A percentile compares a stretch with the other conserved stretches of the same genome.
Evolutionary conservation across 2,113 vertebrate species (phyloP).

Genomic region (Psephotus haematonotus): DNA sequence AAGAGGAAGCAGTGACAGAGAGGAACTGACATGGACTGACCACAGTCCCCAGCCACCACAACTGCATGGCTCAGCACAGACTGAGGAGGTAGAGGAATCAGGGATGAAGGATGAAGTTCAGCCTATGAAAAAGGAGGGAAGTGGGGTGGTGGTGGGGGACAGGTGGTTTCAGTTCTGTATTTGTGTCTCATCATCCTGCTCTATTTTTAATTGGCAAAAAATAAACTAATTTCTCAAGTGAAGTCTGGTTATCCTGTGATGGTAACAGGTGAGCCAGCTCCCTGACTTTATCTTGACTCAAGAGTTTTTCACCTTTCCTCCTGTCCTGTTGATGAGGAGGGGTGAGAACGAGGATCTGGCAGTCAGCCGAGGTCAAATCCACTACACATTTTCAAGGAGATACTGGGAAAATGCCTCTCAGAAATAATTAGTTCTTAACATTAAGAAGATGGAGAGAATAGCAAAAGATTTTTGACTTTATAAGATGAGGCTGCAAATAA

Average conservation of each 20-base stretch:
- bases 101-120: background rate
- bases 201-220: background rate
- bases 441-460: background rate
- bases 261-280: background rate
- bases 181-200: background rate
- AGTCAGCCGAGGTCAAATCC: background rate
- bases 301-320: background rate
- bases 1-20: background rate
- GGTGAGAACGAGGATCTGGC: background rate
- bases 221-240: background rate
- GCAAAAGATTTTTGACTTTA: background rate
- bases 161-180: background rate
- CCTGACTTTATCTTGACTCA: background rate
- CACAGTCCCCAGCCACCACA: background rate
- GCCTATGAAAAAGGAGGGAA: background rate
- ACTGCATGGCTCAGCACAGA: background rate
- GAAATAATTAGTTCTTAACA: background rate
- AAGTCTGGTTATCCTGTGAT: background rate
- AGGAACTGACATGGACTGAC: background rate
- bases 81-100: background rate
- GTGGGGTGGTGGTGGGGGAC: accelerated
- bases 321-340: background rate
- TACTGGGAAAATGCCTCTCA: background rate
- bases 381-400: background rate
- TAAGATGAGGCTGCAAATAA: background rate